Evolutionary conservation across 2,113 vertebrate species (phyloP).

Genomic region (Pangasianodon hypophthalmus): DNA sequence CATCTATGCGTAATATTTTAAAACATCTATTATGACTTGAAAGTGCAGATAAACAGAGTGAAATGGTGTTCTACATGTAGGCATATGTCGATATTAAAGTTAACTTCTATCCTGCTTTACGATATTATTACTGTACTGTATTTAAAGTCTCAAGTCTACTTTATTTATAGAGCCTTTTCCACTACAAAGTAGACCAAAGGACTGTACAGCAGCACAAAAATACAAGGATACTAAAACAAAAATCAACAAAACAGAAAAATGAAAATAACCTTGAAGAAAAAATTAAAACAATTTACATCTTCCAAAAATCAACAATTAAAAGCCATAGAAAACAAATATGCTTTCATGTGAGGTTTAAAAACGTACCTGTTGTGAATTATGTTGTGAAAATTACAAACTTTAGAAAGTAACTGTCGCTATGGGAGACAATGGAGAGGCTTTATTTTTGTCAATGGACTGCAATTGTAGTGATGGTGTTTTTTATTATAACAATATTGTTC

Average conservation of each 20-base stretch:
- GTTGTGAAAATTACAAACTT: background rate
- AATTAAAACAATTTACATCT: too few relatives aligned
- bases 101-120: background rate
- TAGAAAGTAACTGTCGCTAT: background rate
- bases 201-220: too few relatives aligned
- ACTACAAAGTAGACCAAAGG: too few relatives aligned
- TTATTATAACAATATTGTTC: background rate
- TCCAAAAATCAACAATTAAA: too few relatives aligned
- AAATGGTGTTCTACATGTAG: background rate
- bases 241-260: too few relatives aligned
- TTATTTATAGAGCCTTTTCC: too few relatives aligned
- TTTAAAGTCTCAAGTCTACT: too few relatives aligned
- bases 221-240: too few relatives aligned
- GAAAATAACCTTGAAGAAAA: too few relatives aligned
- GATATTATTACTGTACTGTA: background rate
- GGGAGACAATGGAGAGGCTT: background rate
- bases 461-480: background rate
- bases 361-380: background rate
- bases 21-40: background rate
- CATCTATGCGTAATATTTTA: background rate
- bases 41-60: constrained; percentile 1
- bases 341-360: too few relatives aligned
- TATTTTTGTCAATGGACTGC: background rate
- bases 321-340: too few relatives aligned
- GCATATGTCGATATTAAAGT: background rate